Base-by-base conservation (phyloP, 2,113 vertebrate species). In the Hyla sarda region DNA sequence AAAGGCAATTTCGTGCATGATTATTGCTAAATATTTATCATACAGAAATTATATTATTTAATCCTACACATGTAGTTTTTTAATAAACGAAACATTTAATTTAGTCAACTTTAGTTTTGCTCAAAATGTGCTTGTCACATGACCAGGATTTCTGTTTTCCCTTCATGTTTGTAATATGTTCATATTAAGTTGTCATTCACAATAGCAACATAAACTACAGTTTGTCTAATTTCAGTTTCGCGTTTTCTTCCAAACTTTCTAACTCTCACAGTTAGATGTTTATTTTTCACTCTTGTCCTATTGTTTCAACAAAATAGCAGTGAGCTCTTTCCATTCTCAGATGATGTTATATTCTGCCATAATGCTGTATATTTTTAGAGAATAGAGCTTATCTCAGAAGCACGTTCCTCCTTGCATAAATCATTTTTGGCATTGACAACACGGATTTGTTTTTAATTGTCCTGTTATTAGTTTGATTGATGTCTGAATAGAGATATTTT, bases 401-500 rank as follows among this genome's bases (percentile, higher is more conserved):
- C 80, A 82, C 47, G n/a, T 52, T 71, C 45, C 62, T 82, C 62
- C 80, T 71, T 41, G 67, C 80, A 82, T 82, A 69, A 69, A 52
- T 71, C 62, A 82, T 71, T 52, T 69, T 71, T 82, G 80, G 80
- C 62, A 82, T 23, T 71, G 80, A 45, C 58, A 69, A 23, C 8
- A 34, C 28, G n/a, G 80, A 48, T 71, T 67, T 69, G 41, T 69
- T 82, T 37, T 23, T 82, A 69, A 71, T 82, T 52, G 62, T 71
- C 47, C 62, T 82, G 41, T 82, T 82, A 82, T 82, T 69, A 82
- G 79, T 82, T 82, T 67, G 79, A 82, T 82, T 82, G 45, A 71
- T 71, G 28, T 52, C 45, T 69, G 32, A 82, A 82, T 52, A 69
- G 41, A 82, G 62, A 50, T 82, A 69, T 82, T 82, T 82, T 71